A percentile compares a stretch with the other conserved stretches of the same genome.
phyloP scores from a whole-genome alignment of 2,797 vertebrate genomes.

The Platalea minor region DNA sequence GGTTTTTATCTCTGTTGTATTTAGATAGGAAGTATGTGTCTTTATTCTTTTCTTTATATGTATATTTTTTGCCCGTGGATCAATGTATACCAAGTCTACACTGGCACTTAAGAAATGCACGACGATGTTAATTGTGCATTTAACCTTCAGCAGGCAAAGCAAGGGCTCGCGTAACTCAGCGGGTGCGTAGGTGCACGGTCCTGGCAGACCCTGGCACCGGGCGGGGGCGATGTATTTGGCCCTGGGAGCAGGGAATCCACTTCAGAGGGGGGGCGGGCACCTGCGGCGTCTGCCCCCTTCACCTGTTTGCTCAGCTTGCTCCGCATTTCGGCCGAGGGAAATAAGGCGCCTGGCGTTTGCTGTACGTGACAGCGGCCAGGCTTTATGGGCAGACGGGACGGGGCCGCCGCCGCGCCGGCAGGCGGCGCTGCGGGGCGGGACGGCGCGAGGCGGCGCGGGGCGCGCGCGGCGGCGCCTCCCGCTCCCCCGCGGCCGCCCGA shows the following conservation, averaged over 20 bases:
- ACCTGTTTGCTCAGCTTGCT: background rate
- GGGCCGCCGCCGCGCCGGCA: background rate
- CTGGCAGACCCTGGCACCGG: too few relatives aligned
- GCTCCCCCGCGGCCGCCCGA: background rate
- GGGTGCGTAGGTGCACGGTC: fast-evolving
- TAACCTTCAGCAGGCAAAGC: background rate
- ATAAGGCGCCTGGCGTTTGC: background rate
- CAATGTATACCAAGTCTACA: fast-evolving
- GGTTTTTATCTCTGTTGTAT: background rate
- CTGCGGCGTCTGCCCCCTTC: fast-evolving
- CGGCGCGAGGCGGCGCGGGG: too few relatives aligned
- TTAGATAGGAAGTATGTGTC: background rate
- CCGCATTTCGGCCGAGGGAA: background rate
- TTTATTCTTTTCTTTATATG: too few relatives aligned
- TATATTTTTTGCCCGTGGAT: background rate
- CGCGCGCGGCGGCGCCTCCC: background rate
- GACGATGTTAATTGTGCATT: too few relatives aligned
- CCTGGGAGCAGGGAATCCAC: background rate
- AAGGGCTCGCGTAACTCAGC: fast-evolving
- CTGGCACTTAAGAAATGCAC: background rate
- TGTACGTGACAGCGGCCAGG: too few relatives aligned
- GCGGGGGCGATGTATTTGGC: background rate
- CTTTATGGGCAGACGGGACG: background rate
- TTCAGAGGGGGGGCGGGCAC: background rate
- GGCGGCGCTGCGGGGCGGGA: background rate